A percentile compares a stretch with the other conserved stretches of the same genome.
phyloP scores from a whole-genome alignment of 2,113 vertebrate species.

The Toxotes jaculatrix region DNA sequence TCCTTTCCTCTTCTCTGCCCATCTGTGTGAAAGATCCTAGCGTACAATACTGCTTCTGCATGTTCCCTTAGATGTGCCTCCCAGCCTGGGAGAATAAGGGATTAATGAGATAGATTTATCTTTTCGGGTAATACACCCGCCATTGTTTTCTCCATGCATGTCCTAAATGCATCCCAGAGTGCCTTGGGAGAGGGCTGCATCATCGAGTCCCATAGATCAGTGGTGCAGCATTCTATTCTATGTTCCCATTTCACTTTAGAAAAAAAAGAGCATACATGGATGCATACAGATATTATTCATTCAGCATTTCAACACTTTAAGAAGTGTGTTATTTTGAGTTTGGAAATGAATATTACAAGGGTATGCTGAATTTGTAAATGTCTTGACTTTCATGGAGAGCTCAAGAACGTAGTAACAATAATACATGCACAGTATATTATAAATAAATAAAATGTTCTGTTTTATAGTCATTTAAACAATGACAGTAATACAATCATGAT shows the following conservation, averaged over 20 bases:
- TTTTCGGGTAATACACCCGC: constrained; percentile 80
- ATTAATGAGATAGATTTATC: constrained; percentile 88
- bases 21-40: constrained; percentile 80
- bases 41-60: constrained; percentile 72
- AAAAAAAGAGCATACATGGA: constrained; percentile 21
- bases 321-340: constrained; percentile 31
- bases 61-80: constrained; percentile 79
- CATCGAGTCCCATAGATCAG: constrained; percentile 78
- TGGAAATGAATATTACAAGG: background rate
- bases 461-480: background rate
- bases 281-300: constrained; percentile 46
- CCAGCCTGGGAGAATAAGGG: constrained; percentile 81
- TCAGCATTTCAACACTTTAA: constrained; percentile 40
- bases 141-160: constrained; percentile 80
- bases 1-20: constrained; percentile 62
- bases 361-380: background rate
- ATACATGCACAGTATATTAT: background rate
- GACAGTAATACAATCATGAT: background rate
- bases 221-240: constrained; percentile 47
- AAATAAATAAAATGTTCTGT: background rate
- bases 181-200: constrained; percentile 76
- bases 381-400: background rate
- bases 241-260: constrained; percentile 54
- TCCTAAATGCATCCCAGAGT: constrained; percentile 79
- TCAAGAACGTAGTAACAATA: background rate